Conservation (phyloP, 2,888 invertebrate species). For the Eledone cirrhosa region DNA sequence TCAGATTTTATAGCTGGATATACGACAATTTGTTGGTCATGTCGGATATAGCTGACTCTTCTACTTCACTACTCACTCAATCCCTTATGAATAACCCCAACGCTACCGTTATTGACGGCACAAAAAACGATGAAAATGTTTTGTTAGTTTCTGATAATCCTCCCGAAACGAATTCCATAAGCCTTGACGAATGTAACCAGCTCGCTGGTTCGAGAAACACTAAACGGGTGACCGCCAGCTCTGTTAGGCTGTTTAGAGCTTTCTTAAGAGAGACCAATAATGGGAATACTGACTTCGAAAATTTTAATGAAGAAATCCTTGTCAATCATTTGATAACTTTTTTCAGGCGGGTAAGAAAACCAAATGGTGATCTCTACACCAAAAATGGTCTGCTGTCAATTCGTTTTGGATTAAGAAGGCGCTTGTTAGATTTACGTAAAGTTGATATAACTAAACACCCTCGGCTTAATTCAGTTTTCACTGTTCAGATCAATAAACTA, state of each 20-base stretch:
- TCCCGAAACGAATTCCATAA: not conserved
- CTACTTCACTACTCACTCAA: no score
- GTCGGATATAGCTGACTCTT: slow-evolving; percentile 2
- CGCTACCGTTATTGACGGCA: no score
- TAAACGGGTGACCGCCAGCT: slow-evolving; percentile 19
- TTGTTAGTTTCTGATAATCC: not conserved
- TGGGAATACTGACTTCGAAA: slow-evolving; percentile 10
- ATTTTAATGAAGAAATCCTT: slow-evolving; percentile 8
- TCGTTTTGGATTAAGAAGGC: slow-evolving; percentile 7
- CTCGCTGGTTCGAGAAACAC: slow-evolving; percentile 16
- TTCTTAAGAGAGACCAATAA: slow-evolving; percentile 4
- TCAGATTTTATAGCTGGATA: not conserved
- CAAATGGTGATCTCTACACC: slow-evolving; percentile 4
- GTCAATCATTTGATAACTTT: slow-evolving; percentile 11
- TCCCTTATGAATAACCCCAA: no score
- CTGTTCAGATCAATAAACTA: slow-evolving; percentile 6
- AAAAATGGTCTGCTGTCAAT: slow-evolving; percentile 17
- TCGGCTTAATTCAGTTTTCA: slow-evolving; percentile 16
- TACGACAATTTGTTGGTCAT: slow-evolving; percentile 7
- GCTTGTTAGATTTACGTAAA: slow-evolving; percentile 12
- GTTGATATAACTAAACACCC: slow-evolving; percentile 21
- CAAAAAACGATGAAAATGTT: no score
- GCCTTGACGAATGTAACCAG: slow-evolving; percentile 16
- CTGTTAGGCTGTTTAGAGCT: slow-evolving; percentile 3
- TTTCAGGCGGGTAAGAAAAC: not conserved